phyloP scores from a whole-genome alignment of 2,888 invertebrate species.

The Lagria hirta region DNA sequence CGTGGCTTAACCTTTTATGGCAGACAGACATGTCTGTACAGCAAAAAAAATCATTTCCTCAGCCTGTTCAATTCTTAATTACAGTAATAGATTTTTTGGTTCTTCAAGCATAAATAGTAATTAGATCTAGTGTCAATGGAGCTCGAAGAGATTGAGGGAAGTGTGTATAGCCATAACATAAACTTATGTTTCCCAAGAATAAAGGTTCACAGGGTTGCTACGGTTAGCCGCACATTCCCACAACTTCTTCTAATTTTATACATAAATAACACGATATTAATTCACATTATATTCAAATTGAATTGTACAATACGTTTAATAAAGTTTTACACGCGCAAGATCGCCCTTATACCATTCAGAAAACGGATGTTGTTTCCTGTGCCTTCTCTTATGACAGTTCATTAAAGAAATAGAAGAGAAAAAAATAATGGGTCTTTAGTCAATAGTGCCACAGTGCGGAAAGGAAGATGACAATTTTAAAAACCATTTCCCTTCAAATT shows the following conservation, averaged over 20 bases:
- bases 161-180: too few species aligned
- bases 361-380: too few species aligned
- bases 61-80: too few species aligned
- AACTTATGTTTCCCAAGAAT: conserved; percentile 35
- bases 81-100: conserved; percentile 3
- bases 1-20: too few species aligned
- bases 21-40: too few species aligned
- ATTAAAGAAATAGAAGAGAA: conserved; percentile 3
- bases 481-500: too few species aligned
- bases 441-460: too few species aligned
- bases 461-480: too few species aligned
- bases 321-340: conserved; percentile 35
- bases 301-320: conserved; percentile 21
- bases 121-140: conserved; percentile 13
- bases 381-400: too few species aligned
- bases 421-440: too few species aligned
- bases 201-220: conserved; percentile 40
- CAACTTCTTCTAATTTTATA: conserved; percentile 33
- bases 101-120: conserved; percentile 9
- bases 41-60: too few species aligned
- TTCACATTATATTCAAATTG: conserved; percentile 36
- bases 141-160: conserved; percentile 18
- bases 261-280: conserved; percentile 33
- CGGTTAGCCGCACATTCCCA: conserved; percentile 35
- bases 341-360: conserved; percentile 33